Evolutionary conservation across 2,888 invertebrate species (phyloP).

Genomic region (Scrobipalpa costella): DNA sequence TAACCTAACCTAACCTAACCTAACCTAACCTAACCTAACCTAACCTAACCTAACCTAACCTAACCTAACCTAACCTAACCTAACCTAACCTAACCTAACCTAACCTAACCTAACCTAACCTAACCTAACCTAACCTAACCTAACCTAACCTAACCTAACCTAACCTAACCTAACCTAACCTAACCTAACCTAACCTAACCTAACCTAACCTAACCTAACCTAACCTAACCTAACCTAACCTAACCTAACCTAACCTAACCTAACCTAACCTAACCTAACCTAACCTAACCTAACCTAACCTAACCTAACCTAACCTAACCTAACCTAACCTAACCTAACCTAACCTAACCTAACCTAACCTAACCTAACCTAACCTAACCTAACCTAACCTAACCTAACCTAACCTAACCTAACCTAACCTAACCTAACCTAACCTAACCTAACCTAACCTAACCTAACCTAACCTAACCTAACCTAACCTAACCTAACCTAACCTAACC

Average conservation of each 20-base stretch:
- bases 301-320: slow-evolving; percentile 35
- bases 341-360: slow-evolving; percentile 36
- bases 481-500: slow-evolving; percentile 30
- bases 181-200: slow-evolving; percentile 33
- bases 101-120: slow-evolving; percentile 26
- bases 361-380: slow-evolving; percentile 36
- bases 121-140: slow-evolving; percentile 35
- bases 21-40: slow-evolving; percentile 26
- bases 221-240: slow-evolving; percentile 37
- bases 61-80: slow-evolving; percentile 38
- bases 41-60: slow-evolving; percentile 35
- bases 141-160: slow-evolving; percentile 34
- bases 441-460: slow-evolving; percentile 16
- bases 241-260: slow-evolving; percentile 37
- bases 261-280: slow-evolving; percentile 37
- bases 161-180: slow-evolving; percentile 34
- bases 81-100: slow-evolving; percentile 30
- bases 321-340: slow-evolving; percentile 36
- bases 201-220: slow-evolving; percentile 35
- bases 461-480: slow-evolving; percentile 16
- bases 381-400: slow-evolving; percentile 36
- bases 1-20: slow-evolving; percentile 31
- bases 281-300: slow-evolving; percentile 35
- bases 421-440: slow-evolving; percentile 31
- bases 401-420: slow-evolving; percentile 34